Evolutionary conservation across 2,113 vertebrate species (phyloP).

Genomic region (Passer domesticus): DNA sequence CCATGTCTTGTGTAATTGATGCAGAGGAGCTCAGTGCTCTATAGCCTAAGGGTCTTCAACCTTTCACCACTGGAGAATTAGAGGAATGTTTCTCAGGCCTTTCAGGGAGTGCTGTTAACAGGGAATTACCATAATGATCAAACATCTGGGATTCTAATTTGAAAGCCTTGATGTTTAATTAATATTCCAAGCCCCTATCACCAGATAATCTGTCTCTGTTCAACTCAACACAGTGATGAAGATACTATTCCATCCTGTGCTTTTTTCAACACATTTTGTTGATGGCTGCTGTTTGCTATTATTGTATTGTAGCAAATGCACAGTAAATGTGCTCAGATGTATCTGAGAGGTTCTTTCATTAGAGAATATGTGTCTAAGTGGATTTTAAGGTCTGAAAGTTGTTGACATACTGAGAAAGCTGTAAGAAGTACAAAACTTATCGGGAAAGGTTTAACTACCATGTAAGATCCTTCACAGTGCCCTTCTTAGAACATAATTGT

Average conservation of each 20-base stretch:
- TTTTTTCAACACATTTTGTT: background rate
- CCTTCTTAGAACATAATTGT: background rate
- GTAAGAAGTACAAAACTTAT: background rate
- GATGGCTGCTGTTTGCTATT: background rate
- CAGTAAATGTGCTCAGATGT: background rate
- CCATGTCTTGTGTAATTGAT: slow-evolving; percentile 30
- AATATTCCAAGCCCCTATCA: slow-evolving; percentile 32
- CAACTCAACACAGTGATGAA: background rate
- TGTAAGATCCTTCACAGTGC: background rate
- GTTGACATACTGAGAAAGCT: background rate
- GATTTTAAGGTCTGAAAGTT: background rate
- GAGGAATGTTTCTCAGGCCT: slow-evolving; percentile 3
- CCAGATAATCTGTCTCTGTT: slow-evolving; percentile 21
- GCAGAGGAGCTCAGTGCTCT: background rate
- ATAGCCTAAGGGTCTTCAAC: slow-evolving; percentile 33
- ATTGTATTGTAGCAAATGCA: background rate
- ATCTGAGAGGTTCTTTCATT: background rate
- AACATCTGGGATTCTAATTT: slow-evolving; percentile 49
- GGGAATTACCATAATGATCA: slow-evolving; percentile 50
- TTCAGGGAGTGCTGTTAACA: slow-evolving; percentile 21
- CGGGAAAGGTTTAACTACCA: background rate
- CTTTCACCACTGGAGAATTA: slow-evolving; percentile 37
- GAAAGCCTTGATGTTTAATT: slow-evolving; percentile 59
- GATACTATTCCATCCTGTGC: background rate
- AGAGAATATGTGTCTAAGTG: background rate